These are phyloP conservation scores for Drosophila mimetica DNA, from an alignment of 2,888 invertebrate genomes.

Conservation along the genomic window DNA sequence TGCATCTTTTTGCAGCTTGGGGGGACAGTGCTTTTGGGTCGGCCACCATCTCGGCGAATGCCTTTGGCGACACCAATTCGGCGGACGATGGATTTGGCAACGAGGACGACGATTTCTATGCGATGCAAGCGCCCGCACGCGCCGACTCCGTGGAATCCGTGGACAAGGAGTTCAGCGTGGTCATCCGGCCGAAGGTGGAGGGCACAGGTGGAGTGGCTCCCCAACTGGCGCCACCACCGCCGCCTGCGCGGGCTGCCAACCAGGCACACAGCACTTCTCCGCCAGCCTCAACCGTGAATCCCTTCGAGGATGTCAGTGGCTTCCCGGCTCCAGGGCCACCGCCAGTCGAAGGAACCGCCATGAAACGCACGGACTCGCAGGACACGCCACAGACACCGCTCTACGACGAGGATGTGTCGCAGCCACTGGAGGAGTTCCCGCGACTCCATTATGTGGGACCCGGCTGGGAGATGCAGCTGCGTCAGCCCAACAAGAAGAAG, in stretches of 20 bases:
- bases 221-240: conserved; percentile 89
- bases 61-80: conserved; percentile 80
- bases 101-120: conserved; percentile 91
- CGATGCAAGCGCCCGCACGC: conserved; percentile 89
- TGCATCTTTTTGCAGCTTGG: conserved; percentile 77
- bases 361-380: conserved; percentile 87
- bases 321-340: conserved; percentile 75
- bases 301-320: conserved; percentile 86
- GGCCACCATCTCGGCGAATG: conserved; percentile 68
- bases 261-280: conserved; percentile 71
- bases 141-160: conserved; percentile 90
- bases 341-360: conserved; percentile 55
- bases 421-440: conserved; percentile 96
- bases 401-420: conserved; percentile 96
- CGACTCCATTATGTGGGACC: conserved; percentile 90
- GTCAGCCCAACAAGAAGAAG: conserved; percentile 98
- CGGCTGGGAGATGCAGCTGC: conserved; percentile 98
- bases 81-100: conserved; percentile 87
- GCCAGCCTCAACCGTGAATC: conserved; percentile 86
- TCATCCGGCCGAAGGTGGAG: conserved; percentile 87
- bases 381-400: conserved; percentile 96
- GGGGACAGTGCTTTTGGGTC: conserved; percentile 83
- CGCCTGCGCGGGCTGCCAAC: conserved; percentile 74
- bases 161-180: conserved; percentile 91
- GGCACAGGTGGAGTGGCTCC: conserved; percentile 87